These are phyloP conservation scores for Seriola rivoliana DNA, from an alignment of 2,113 vertebrate species.

Conservation along the genomic window DNA sequence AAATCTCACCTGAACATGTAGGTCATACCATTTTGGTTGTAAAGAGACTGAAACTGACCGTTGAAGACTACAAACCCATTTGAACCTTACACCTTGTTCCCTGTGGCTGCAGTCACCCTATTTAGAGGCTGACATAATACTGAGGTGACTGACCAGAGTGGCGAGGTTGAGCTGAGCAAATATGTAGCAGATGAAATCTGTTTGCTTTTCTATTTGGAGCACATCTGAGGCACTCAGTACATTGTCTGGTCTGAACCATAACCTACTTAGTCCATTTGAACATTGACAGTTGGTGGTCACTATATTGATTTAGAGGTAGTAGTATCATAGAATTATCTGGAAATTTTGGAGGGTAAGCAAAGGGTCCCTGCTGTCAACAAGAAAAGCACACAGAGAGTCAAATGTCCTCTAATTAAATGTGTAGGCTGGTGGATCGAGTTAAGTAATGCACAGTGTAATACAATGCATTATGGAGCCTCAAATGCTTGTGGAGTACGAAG, in stretches of 20 bases:
- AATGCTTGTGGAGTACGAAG: not conserved
- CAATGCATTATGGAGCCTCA: not conserved
- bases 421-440: not conserved
- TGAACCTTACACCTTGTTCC: constrained; percentile 2
- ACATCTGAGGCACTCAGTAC: not conserved
- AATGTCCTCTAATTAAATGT: not conserved
- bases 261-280: not conserved
- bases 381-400: not conserved
- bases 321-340: not conserved
- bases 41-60: not conserved
- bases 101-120: not conserved
- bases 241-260: not conserved
- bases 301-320: not conserved
- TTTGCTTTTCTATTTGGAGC: constrained; percentile 62
- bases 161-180: constrained; percentile 57
- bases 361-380: not conserved
- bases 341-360: not conserved
- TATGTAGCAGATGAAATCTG: constrained; percentile 26
- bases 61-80: not conserved
- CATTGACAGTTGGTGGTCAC: not conserved
- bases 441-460: not conserved
- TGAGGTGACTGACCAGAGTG: constrained; percentile 66
- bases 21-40: not conserved
- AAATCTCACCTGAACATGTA: not conserved
- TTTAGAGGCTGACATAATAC: not conserved